These are phyloP conservation scores for Bryconaethiops microstoma DNA, from an alignment of 2,797 vertebrate species.

Conservation along the genomic window DNA sequence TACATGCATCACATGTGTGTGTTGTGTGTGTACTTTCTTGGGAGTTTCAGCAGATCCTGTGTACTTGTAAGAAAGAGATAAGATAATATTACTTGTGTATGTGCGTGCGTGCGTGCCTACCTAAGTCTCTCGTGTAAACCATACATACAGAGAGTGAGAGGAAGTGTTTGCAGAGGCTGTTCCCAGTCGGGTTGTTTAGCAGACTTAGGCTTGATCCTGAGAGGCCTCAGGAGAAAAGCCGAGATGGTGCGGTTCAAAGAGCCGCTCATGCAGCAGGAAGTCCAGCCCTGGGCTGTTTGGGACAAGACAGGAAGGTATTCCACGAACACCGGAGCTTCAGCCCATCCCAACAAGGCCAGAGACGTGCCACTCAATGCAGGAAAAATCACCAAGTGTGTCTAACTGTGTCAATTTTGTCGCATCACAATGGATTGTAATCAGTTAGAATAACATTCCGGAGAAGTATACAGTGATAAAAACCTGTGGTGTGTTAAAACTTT, in stretches of 20 bases:
- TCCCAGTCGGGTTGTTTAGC: constrained; percentile 70
- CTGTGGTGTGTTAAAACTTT: no score
- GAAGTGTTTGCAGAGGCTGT: constrained; percentile 67
- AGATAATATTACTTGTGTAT: constrained; percentile 5
- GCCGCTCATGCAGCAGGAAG: constrained; percentile 75
- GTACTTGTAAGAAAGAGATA: constrained; percentile 26
- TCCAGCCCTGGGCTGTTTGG: constrained; percentile 71
- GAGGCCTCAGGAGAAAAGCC: constrained; percentile 67
- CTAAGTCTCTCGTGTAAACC: constrained; percentile 46
- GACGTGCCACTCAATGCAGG: constrained; percentile 19
- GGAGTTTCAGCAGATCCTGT: constrained; percentile 19
- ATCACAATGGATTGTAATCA: no score
- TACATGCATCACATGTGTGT: background rate
- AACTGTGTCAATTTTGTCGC: background rate
- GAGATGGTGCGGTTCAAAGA: constrained; percentile 74
- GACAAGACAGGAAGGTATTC: constrained; percentile 79
- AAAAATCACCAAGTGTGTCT: constrained; percentile 15
- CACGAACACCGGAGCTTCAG: constrained; percentile 69
- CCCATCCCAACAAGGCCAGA: constrained; percentile 34
- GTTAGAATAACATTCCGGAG: no score
- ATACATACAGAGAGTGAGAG: constrained; percentile 64
- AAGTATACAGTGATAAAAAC: no score
- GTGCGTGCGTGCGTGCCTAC: constrained; percentile 6
- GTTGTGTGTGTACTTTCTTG: background rate
- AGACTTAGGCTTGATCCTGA: constrained; percentile 65